Conservation (phyloP, 2,797 vertebrate species). For the Echiichthys vipera region DNA sequence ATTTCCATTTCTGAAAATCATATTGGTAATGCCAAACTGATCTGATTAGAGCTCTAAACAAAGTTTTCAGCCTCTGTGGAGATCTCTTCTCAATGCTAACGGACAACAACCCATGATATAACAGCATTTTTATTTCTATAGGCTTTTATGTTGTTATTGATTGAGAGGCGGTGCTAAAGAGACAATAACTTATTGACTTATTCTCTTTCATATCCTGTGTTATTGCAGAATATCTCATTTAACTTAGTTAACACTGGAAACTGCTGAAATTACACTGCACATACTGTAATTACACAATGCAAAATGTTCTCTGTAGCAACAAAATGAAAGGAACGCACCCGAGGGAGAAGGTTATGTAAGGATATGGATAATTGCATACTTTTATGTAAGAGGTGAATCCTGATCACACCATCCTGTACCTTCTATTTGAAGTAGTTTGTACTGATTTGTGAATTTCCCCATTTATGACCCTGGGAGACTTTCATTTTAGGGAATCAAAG, state of each 20-base stretch:
- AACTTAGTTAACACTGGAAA: not conserved
- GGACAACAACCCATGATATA: not conserved
- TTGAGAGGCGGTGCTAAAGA: not conserved
- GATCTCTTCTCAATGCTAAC: not conserved
- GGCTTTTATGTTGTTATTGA: not conserved
- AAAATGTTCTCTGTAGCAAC: conserved; percentile 7
- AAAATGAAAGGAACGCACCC: not conserved
- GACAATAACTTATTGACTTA: not conserved
- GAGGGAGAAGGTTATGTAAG: conserved; percentile 1
- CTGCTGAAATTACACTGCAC: conserved; percentile 5
- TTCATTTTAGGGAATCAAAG: conserved; percentile 8
- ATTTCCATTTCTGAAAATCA: not conserved
- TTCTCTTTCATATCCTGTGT: not conserved
- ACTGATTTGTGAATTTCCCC: not conserved
- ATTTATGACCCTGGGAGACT: not conserved
- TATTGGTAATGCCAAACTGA: not conserved
- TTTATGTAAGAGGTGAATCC: not conserved
- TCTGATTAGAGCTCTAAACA: not conserved
- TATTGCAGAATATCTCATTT: conserved; percentile 13
- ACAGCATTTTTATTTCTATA: not conserved
- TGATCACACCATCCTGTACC: not conserved
- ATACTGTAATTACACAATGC: conserved; percentile 19
- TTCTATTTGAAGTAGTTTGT: not conserved
- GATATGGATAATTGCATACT: not conserved
- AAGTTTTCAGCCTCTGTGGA: not conserved